Evolutionary conservation across 1,140 invertebrate genomes (phyloP).

Genomic region (Procambarus clarkii): DNA sequence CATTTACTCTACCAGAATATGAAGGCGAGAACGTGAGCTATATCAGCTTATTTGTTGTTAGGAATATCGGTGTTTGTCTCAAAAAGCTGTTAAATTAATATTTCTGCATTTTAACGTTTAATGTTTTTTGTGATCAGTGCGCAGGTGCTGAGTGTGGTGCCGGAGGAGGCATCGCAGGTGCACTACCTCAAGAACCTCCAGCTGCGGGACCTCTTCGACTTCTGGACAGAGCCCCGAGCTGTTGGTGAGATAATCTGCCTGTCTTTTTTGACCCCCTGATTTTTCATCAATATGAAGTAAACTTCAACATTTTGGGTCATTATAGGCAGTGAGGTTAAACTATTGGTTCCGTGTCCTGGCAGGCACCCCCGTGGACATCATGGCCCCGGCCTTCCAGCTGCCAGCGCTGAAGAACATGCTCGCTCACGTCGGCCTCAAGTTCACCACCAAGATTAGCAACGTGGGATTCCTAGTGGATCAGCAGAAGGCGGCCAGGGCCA

Average conservation of each 20-base stretch:
- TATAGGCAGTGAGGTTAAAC: too few species aligned
- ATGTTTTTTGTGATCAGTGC: not conserved
- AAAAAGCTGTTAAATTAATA: not conserved
- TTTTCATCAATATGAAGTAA: too few species aligned
- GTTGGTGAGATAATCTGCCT: not conserved
- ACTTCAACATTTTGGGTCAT: too few species aligned
- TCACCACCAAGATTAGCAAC: not conserved
- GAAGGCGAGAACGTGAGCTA: not conserved
- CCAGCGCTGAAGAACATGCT: conserved; percentile 14
- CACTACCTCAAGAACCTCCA: conserved; percentile 26
- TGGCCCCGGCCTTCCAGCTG: conserved; percentile 19
- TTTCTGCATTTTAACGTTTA: not conserved
- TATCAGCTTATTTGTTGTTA: too few species aligned
- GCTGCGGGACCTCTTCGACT: conserved; percentile 27
- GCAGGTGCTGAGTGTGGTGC: conserved; percentile 44
- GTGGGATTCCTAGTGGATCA: not conserved
- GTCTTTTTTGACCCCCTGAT: not conserved
- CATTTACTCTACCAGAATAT: not conserved
- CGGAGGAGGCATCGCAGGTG: not conserved
- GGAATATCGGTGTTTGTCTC: not conserved
- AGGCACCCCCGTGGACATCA: conserved; percentile 55
- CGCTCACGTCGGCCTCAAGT: not conserved
- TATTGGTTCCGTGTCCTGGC: not conserved
- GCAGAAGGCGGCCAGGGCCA: not conserved
- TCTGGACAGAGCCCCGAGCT: conserved; percentile 50